Base-by-base conservation (phyloP, 2,797 vertebrate species). In the Sparus aurata region DNA sequence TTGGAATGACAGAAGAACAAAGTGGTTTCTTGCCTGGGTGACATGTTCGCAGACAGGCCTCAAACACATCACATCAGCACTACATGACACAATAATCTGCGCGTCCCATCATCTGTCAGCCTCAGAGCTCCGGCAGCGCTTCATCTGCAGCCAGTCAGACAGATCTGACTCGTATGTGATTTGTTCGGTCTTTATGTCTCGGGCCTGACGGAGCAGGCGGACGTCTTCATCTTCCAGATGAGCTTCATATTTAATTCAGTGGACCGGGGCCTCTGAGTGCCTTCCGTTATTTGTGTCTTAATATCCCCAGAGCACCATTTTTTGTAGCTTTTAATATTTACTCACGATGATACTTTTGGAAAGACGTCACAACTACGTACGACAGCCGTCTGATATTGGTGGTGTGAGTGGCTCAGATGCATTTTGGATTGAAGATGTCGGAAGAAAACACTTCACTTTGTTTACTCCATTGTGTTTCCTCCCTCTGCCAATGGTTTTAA, bases 221-320 rank as follows among this genome's bases (percentile, higher is more conserved):
- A 80, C 66, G 22, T 59, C 75, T 76, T 85, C 75, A 69, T 87
- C 74, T 72, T 75, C 74, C 75, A 85, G 70, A 80, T 71, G 25
- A 86, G 88, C 52, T 70, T 84, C 86, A 82, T 89, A 55, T 84
- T 81, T 88, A 85, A 89, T 89, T 86, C 83, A 86, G 62, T 0
- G 64, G 60, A 55, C 60, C 2, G 23, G 23, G 53, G 65, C 69
- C 73, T 41, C 64, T 8, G 63, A 85, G 65, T 57, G 75, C 69
- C 57, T 60, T 77, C 81, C 79, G 77, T 86, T 83, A 85, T 78
- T 55, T 79, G 59, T 68, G 55, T 69, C 64, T 66, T 64, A 74
- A 67, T 75, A 65, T 80, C 68, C 22, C 63, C n/a, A 0, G 10
- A 63, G 69, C 60, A 13, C 12, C 34, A 3, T 61, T 65, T 88